A percentile compares a stretch with the other conserved stretches of the same genome.
Conservation (phyloP, 2,113 vertebrate species). For the Albula glossodonta region DNA sequence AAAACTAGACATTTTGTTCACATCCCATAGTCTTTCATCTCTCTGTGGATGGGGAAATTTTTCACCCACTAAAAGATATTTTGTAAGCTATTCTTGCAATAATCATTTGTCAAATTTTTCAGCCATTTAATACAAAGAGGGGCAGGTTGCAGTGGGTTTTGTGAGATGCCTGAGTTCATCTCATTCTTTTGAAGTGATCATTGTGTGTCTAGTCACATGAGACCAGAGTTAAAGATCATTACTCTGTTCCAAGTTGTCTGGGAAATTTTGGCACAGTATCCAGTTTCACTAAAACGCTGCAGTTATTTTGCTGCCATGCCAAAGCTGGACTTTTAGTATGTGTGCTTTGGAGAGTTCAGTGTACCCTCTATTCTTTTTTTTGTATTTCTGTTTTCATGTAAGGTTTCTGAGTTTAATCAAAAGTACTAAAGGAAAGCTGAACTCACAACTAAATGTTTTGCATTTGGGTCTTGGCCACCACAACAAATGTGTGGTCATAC, state of each 20-base stretch:
- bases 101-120: background rate
- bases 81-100: background rate
- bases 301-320: background rate
- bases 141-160: background rate
- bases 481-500: background rate
- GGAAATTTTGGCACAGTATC: background rate
- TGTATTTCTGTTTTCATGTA: background rate
- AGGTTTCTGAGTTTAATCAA: background rate
- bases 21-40: background rate
- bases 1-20: background rate
- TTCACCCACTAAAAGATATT: background rate
- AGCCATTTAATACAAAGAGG: background rate
- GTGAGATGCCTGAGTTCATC: background rate
- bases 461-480: background rate
- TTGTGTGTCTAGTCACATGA: background rate
- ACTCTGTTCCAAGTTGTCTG: no score
- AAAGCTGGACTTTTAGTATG: background rate
- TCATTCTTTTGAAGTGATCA: background rate
- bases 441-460: background rate
- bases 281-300: background rate
- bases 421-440: background rate
- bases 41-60: background rate
- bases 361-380: background rate
- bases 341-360: background rate
- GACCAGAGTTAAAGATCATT: background rate